phyloP scores from a whole-genome alignment of 2,888 invertebrate species.

The Malthinus flaveolus region DNA sequence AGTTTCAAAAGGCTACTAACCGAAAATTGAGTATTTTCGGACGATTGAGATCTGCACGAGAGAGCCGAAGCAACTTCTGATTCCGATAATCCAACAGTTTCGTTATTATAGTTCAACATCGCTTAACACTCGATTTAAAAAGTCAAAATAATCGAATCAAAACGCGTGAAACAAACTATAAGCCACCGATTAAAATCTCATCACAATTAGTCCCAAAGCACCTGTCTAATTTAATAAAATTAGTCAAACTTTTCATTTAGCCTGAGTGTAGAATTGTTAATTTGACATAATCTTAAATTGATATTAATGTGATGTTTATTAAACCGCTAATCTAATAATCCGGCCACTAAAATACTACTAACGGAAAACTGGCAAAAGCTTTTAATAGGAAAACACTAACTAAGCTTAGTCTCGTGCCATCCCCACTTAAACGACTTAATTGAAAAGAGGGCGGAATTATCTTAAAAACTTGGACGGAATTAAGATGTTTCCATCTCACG shows the following conservation, averaged over 20 bases:
- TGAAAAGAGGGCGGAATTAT: conserved; percentile 46
- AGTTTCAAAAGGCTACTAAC: conserved; percentile 51
- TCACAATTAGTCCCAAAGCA: no score
- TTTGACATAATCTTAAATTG: conserved; percentile 44
- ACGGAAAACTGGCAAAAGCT: conserved; percentile 47
- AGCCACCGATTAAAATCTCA: background rate
- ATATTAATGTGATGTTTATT: conserved; percentile 53
- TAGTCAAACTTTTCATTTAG: conserved; percentile 30
- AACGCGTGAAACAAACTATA: background rate
- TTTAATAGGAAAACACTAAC: conserved; percentile 46
- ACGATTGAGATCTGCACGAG: conserved; percentile 39
- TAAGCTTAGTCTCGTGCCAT: conserved; percentile 41
- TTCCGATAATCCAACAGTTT: conserved; percentile 37
- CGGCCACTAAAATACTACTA: conserved; percentile 42
- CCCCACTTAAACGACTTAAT: conserved; percentile 45
- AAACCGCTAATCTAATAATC: conserved; percentile 47
- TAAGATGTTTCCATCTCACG: conserved; percentile 38
- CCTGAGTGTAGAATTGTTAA: conserved; percentile 34
- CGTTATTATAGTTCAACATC: conserved; percentile 44
- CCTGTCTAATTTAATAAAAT: conserved; percentile 32
- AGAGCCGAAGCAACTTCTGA: conserved; percentile 19
- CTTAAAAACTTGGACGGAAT: conserved; percentile 30
- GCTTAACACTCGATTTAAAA: no score
- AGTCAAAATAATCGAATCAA: background rate
- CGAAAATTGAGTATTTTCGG: conserved; percentile 51